Percentiles rank a stretch among this genome's conserved stretches.
Conservation (phyloP, 2,113 vertebrate species). For the Alectura lathami region DNA sequence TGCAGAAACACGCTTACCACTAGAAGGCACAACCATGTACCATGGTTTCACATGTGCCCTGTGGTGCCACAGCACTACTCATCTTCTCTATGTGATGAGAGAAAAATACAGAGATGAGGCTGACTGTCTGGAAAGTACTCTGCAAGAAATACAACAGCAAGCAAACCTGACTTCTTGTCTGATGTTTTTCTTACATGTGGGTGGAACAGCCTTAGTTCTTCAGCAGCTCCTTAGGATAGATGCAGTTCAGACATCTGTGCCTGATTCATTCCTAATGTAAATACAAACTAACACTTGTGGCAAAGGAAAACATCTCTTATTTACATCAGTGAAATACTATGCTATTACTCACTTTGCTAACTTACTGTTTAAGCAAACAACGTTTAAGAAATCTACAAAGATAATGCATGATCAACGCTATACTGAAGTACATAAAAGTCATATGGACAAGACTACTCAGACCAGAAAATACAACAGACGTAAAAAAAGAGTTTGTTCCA, state of each 20-base stretch:
- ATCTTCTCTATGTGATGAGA: not conserved
- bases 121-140: not conserved
- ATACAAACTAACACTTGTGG: not conserved
- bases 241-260: not conserved
- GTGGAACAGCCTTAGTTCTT: not conserved
- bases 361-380: not conserved
- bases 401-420: not conserved
- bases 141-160: not conserved
- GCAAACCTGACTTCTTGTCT: not conserved
- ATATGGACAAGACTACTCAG: not conserved
- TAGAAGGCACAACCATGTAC: not conserved
- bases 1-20: not conserved
- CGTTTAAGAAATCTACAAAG: not conserved
- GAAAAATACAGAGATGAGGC: not conserved
- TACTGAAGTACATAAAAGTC: fast-evolving
- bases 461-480: not conserved
- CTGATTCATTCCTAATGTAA: not conserved
- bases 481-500: not conserved
- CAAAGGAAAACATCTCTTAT: not conserved
- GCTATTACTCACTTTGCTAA: not conserved
- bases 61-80: not conserved
- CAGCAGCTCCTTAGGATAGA: not conserved
- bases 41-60: not conserved
- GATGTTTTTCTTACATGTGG: not conserved
- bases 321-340: not conserved